phyloP scores from a whole-genome alignment of 2,888 invertebrate genomes.

The Trypoxylon attenuatum region DNA sequence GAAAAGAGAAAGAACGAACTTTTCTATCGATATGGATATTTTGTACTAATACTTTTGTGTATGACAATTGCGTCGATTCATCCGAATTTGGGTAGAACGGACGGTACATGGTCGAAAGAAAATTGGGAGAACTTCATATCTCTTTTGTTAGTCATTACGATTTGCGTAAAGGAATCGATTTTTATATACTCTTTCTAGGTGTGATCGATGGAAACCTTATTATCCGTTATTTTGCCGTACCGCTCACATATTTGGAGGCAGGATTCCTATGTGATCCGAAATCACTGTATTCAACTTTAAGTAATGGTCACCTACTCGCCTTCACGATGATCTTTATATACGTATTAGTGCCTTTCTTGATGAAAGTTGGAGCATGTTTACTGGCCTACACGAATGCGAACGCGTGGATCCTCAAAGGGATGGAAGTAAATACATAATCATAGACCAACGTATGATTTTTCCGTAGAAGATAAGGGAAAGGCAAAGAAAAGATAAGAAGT shows the following conservation, averaged over 20 bases:
- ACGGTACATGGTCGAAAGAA: conserved; percentile 47
- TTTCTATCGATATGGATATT: conserved; percentile 65
- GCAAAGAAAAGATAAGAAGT: too few species aligned
- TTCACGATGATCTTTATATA: conserved; percentile 68
- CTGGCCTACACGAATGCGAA: conserved; percentile 63
- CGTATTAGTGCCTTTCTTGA: conserved; percentile 65
- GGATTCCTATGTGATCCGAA: conserved; percentile 66
- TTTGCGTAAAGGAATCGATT: not conserved
- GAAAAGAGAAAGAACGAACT: conserved; percentile 46
- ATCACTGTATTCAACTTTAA: conserved; percentile 61
- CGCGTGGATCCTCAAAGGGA: conserved; percentile 69
- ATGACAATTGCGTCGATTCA: conserved; percentile 67
- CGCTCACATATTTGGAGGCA: conserved; percentile 70
- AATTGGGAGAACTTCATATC: too few species aligned
- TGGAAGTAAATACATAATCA: conserved; percentile 64
- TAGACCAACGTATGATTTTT: too few species aligned
- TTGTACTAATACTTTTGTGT: conserved; percentile 66
- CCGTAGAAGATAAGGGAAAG: too few species aligned
- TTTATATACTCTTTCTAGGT: conserved; percentile 49
- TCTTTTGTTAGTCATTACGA: too few species aligned
- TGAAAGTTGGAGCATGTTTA: conserved; percentile 61
- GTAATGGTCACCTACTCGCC: conserved; percentile 62
- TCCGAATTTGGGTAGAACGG: conserved; percentile 66
- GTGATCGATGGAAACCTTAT: conserved; percentile 66
- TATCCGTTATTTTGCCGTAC: conserved; percentile 69